A percentile compares a stretch with the other conserved stretches of the same genome.
Conservation (phyloP, 2,797 vertebrate species). For the Enteromius trimaculatus region DNA sequence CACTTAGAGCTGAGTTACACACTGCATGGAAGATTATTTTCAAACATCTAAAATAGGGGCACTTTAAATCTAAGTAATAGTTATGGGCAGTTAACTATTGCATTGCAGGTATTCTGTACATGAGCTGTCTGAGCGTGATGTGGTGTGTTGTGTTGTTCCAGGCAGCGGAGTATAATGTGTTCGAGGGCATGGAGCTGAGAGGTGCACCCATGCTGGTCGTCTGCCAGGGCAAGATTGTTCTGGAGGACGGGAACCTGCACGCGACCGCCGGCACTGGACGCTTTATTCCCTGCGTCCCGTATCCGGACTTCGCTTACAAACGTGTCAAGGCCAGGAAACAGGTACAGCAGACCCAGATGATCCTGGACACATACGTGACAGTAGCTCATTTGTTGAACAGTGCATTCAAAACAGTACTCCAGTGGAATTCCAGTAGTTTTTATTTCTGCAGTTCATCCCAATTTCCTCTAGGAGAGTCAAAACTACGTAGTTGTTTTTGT, state of each 20-base stretch:
- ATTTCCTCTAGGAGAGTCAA: neutral
- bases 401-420: neutral
- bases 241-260: conserved; percentile 92
- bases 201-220: conserved; percentile 91
- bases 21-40: too few species aligned
- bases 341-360: conserved; percentile 72
- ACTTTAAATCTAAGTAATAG: too few species aligned
- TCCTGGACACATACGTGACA: neutral
- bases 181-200: conserved; percentile 95
- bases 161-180: conserved; percentile 95
- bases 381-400: neutral
- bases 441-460: neutral
- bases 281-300: conserved; percentile 91
- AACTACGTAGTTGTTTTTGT: neutral
- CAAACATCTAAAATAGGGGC: too few species aligned
- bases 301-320: conserved; percentile 95
- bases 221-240: conserved; percentile 94
- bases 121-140: neutral
- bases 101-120: too few species aligned
- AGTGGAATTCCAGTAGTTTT: neutral
- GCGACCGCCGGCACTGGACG: conserved; percentile 88
- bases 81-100: neutral
- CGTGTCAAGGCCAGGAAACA: conserved; percentile 96
- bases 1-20: too few species aligned
- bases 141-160: conserved; percentile 58